Conservation (phyloP, 2,113 vertebrate genomes). For the Gorsachius goisagi region DNA sequence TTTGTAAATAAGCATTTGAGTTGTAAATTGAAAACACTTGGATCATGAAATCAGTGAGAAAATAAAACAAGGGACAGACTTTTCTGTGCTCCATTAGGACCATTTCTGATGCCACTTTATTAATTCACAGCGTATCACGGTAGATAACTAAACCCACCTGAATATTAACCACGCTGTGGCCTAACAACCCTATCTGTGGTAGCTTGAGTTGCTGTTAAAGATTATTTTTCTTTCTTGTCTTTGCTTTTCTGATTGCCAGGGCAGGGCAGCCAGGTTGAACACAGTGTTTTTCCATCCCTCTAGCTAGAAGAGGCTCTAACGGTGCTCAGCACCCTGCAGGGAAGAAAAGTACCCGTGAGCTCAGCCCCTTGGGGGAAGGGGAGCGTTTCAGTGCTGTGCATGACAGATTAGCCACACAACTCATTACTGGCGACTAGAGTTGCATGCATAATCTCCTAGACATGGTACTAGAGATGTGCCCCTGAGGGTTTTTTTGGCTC, state of each 20-base stretch:
- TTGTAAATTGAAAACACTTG: constrained; percentile 63
- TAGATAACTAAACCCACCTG: background rate
- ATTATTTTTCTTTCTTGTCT: background rate
- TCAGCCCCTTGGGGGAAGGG: background rate
- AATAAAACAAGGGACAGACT: background rate
- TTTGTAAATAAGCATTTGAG: constrained; percentile 42
- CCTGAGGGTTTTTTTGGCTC: constrained; percentile 54
- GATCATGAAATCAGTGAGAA: constrained; percentile 14
- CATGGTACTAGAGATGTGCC: constrained; percentile 50
- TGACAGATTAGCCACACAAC: constrained; percentile 51
- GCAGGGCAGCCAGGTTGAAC: background rate
- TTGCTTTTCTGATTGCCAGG: background rate
- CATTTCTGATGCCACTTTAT: background rate
- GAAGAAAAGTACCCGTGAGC: background rate
- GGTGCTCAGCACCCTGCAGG: background rate
- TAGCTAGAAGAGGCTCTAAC: background rate
- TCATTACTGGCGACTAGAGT: constrained; percentile 36
- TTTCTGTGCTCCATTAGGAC: background rate
- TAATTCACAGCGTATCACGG: background rate
- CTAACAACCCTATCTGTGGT: background rate
- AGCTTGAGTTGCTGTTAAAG: background rate
- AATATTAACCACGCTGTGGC: background rate
- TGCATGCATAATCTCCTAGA: constrained; percentile 63
- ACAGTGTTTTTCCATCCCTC: background rate
- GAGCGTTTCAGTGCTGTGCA: background rate